Base-by-base conservation (phyloP, 2,797 vertebrate genomes). In the Hydrolagus colliei region DNA sequence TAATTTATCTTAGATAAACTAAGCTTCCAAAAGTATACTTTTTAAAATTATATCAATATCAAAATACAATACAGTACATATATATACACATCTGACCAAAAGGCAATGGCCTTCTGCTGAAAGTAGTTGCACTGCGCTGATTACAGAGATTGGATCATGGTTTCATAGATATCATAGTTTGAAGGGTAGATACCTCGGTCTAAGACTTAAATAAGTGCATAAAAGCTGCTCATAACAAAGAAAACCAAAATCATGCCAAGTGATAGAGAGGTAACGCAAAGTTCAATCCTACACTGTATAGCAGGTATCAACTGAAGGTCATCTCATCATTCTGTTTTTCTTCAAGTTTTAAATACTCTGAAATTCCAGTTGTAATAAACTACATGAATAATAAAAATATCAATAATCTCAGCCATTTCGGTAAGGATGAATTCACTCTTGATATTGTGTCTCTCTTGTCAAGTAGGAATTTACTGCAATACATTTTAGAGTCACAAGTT, bases 251-350 rank as follows among this genome's bases (percentile, higher is more conserved):
- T 71, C 79, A 84, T 84, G 79, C 79, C 71, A 68, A 12, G 79
- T 84, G 32, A 71, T 52, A 52, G 79, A 82, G 79, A 84, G 79
- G 79, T 84, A 84, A 84, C 79, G 79, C 63, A 71, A 68, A 84
- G 65, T 84, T 71, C 63, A 82, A 67, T 84, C 68, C 35, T 84
- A 41, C 9, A 84, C 79, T 84, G 79, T 84, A 84, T 84, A 84
- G 65, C 79, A 84, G 79, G 63, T 84, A 71, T 84, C 65, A 84
- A 71, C 14, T 84, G 65, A 63, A 84, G 27, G 13, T 32, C 67
- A 67, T 35, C 65, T 71, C n/a, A 84, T 71, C 63, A 52, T 32
- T 41, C 73, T 68, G 79, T 10, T 82, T 84, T 67, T 71, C 41
- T 75, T 75, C 52, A 82, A 82, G 32, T 68, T 84, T 84, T 68